Percentiles rank a stretch among this genome's conserved stretches.
phyloP scores from a whole-genome alignment of 2,797 vertebrate species.

The Carapus acus region DNA sequence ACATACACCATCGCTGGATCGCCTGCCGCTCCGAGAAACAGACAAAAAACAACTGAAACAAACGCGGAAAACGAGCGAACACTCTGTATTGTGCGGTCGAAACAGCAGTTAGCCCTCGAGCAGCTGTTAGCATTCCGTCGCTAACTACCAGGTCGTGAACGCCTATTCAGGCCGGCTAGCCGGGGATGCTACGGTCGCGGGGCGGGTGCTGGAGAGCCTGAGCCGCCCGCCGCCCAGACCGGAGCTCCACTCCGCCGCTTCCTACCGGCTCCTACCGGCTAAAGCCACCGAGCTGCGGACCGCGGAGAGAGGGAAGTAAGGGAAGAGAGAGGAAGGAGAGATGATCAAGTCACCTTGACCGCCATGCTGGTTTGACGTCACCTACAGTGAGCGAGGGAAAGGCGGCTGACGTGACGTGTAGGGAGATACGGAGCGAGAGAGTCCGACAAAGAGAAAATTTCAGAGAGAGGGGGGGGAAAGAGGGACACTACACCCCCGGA shows the following conservation, averaged over 20 bases:
- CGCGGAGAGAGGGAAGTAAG: conserved; percentile 15
- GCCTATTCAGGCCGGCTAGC: conserved; percentile 57
- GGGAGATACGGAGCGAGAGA: not conserved
- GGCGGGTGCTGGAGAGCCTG: too few relatives aligned
- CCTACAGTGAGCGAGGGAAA: conserved; percentile 48
- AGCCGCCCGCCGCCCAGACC: too few relatives aligned
- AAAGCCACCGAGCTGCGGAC: conserved; percentile 17
- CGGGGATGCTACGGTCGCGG: conserved; percentile 54
- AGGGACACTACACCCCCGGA: too few relatives aligned
- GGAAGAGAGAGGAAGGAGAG: conserved; percentile 39
- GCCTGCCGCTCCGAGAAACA: too few relatives aligned
- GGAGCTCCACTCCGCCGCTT: too few relatives aligned
- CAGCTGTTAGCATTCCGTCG: conserved; percentile 41
- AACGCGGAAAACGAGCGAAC: not conserved
- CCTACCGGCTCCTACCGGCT: not conserved
- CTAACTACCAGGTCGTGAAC: conserved; percentile 50
- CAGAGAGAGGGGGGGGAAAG: too few relatives aligned
- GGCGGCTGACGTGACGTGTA: conserved; percentile 11
- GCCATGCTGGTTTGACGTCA: conserved; percentile 91
- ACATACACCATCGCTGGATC: too few relatives aligned
- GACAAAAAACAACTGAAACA: not conserved
- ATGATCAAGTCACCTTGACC: conserved; percentile 96
- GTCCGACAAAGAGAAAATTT: too few relatives aligned
- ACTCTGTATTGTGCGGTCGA: not conserved
- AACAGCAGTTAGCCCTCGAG: not conserved